Conservation (phyloP, 1,140 invertebrate species). For the Heterodera schachtii region DNA sequence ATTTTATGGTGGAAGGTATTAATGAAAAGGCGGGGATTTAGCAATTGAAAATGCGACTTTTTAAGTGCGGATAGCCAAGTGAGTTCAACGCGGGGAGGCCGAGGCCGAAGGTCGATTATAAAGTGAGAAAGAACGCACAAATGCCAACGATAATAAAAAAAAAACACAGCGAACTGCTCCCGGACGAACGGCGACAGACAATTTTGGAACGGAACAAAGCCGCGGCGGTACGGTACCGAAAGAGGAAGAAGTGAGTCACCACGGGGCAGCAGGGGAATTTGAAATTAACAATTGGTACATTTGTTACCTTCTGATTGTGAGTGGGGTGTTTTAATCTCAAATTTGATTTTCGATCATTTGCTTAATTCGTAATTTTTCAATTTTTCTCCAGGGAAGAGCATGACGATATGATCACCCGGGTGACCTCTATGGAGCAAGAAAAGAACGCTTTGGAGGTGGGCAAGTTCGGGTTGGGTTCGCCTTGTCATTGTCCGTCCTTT, state of each 20-base stretch:
- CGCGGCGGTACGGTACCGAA: conserved; percentile 56
- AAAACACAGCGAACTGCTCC: conserved; percentile 45
- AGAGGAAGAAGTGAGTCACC: conserved; percentile 50
- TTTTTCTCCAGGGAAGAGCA: conserved; percentile 34
- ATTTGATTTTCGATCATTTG: background rate
- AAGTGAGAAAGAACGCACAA: conserved; percentile 3
- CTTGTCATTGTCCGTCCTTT: conserved; percentile 23
- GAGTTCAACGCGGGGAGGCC: conserved; percentile 46
- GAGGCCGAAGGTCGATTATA: conserved; percentile 46
- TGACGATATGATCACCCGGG: conserved; percentile 52
- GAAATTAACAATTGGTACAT: background rate
- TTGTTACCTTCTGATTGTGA: no score
- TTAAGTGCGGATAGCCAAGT: conserved; percentile 37
- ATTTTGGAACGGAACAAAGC: conserved; percentile 55
- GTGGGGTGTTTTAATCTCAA: background rate
- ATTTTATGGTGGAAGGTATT: conserved; percentile 11
- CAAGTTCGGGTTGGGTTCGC: no score
- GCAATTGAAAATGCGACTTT: background rate
- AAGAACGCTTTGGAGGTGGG: conserved; percentile 37
- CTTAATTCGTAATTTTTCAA: background rate
- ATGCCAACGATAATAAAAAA: background rate
- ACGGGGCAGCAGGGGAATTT: background rate
- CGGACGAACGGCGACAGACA: conserved; percentile 50
- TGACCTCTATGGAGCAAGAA: conserved; percentile 48
- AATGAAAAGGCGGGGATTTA: background rate